Evolutionary conservation across 2,113 vertebrate genomes (phyloP), one percentile per base, ranked within the genome.

Genomic region (Morone chrysops): DNA sequence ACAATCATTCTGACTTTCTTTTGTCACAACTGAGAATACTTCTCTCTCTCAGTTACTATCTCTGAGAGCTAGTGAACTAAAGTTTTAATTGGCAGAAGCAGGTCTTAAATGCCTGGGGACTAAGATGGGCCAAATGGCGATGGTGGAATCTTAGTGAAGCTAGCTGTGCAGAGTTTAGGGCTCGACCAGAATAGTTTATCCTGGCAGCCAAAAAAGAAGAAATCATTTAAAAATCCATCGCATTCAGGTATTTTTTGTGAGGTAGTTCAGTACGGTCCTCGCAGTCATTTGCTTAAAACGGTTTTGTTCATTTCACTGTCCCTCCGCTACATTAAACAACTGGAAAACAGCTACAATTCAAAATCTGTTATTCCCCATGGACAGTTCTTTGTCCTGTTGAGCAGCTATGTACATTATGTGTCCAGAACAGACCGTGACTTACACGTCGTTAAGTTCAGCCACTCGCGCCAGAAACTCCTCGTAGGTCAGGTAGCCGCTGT

Each of bases 391-490:
- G 18, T 47, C 18, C 13, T 47, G 43, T 0, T 11, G 3, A 60
- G 45, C 25, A 54, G 17, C 11, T 60, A 41, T 41, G 41, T 41
- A n/a, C 8, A 61, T 31, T 20, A 4, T 51, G 43, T 31, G 8
- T 47, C 31, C 8, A 0, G 18, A 48, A 65, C 51, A 48, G 45
- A 69, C 43, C 9, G 31, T 0, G 7, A 86, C 98, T 98, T 97
- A 99, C 98, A 97, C 95, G 41, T 99, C 98, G 81, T 99, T 99
- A 22, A 99, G 97, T 90, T 99, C 98, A 54, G 97, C 96, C 79
- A 99, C 96, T 92, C 97, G 95, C n/a, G 95, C 98, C 93, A 99
- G 95, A 95, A 99, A 99, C 90, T 99, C 98, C 90, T 99, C 98
- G 16, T 99, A 99, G 8, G 96, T 99, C 81, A 99, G 96, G 92